Evolutionary conservation across 2,888 invertebrate species (phyloP).

Genomic region (Tethea ocularis): DNA sequence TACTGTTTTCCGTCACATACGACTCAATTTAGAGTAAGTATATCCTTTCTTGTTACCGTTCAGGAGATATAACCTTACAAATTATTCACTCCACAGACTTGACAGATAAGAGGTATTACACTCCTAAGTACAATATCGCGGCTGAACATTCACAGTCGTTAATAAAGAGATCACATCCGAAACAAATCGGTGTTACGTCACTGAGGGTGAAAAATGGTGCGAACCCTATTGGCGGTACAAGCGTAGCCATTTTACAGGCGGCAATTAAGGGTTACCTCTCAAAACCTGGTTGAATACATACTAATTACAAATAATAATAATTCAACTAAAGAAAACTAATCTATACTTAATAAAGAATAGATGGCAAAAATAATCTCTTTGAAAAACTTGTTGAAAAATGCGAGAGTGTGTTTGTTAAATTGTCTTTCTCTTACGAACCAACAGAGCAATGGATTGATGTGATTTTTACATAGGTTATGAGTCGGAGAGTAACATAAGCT

Average conservation of each 20-base stretch:
- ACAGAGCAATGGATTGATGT: too few relatives aligned
- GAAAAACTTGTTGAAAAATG: too few relatives aligned
- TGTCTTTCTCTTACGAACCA: too few relatives aligned
- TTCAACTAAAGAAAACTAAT: too few relatives aligned
- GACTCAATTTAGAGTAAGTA: too few relatives aligned
- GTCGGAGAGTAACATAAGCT: too few relatives aligned
- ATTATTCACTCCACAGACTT: background rate
- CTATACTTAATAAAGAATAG: too few relatives aligned
- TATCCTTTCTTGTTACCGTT: background rate
- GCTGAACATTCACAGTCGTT: slow-evolving; percentile 35
- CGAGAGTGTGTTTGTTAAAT: too few relatives aligned
- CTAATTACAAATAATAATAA: background rate
- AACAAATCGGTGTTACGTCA: slow-evolving; percentile 32
- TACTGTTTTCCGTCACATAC: too few relatives aligned
- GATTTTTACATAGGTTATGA: too few relatives aligned
- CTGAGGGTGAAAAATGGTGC: slow-evolving; percentile 9
- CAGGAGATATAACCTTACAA: background rate
- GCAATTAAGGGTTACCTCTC: slow-evolving; percentile 15
- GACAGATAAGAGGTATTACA: slow-evolving; percentile 5
- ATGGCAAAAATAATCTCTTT: too few relatives aligned
- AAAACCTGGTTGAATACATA: background rate
- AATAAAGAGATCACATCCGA: slow-evolving; percentile 37
- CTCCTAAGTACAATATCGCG: slow-evolving; percentile 24
- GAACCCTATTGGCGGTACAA: background rate
- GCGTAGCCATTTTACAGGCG: background rate